These are phyloP conservation scores for Phalacrocorax aristotelis DNA, from an alignment of 2,113 vertebrate species.

Conservation along the genomic window DNA sequence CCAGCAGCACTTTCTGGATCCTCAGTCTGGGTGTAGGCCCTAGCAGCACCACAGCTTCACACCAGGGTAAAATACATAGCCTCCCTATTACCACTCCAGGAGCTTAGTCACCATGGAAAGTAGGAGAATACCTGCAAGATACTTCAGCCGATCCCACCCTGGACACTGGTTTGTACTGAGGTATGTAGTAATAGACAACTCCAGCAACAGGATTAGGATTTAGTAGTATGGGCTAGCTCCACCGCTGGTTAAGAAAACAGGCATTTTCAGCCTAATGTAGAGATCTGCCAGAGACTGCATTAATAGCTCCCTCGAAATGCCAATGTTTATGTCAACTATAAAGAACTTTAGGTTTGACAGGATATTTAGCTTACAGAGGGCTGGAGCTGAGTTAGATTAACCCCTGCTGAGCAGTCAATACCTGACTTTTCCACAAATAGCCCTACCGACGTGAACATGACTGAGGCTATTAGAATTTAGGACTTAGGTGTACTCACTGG, in stretches of 20 bases:
- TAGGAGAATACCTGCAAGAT: background rate
- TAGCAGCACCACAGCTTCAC: background rate
- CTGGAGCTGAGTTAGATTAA: background rate
- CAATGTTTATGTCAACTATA: background rate
- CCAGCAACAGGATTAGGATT: background rate
- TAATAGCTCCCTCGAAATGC: background rate
- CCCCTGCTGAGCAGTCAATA: background rate
- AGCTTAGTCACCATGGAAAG: background rate
- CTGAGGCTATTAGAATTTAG: background rate
- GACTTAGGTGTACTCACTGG: background rate
- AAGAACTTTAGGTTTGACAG: background rate
- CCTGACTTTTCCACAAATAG: background rate
- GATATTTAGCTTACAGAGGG: background rate
- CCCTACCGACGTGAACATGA: background rate
- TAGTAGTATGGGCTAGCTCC: background rate
- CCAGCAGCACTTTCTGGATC: background rate
- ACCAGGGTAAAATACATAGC: background rate
- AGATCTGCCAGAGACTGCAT: background rate
- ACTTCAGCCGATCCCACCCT: background rate
- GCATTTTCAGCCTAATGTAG: background rate
- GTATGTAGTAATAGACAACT: background rate
- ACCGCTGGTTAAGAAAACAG: background rate
- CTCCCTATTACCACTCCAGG: background rate
- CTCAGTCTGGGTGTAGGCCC: background rate
- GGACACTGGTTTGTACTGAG: background rate